Conservation (phyloP, 2,888 invertebrate genomes). For the Beris chalybata region DNA sequence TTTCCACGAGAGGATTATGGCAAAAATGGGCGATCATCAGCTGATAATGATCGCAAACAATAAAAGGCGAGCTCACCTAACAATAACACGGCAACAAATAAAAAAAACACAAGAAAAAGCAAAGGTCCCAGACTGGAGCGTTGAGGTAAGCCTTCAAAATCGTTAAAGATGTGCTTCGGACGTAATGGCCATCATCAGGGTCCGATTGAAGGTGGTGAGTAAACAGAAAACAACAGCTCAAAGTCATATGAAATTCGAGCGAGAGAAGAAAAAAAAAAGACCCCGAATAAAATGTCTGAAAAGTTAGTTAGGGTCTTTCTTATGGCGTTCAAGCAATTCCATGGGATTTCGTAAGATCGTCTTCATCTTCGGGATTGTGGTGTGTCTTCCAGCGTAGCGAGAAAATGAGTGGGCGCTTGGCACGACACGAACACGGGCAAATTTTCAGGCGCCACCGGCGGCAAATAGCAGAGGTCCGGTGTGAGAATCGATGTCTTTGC, state of each 20-base stretch:
- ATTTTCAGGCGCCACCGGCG: conserved; percentile 29
- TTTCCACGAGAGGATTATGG: conserved; percentile 23
- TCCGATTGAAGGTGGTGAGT: conserved; percentile 27
- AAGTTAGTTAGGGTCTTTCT: too few species aligned
- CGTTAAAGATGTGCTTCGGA: conserved; percentile 13
- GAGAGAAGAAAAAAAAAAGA: not conserved
- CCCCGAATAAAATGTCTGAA: not conserved
- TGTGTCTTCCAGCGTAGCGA: conserved; percentile 1
- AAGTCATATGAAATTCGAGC: not conserved
- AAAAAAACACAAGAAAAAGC: conserved; percentile 4
- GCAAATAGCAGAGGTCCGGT: conserved; percentile 8
- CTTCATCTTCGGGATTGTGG: too few species aligned
- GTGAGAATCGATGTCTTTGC: conserved; percentile 24
- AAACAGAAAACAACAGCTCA: conserved; percentile 22
- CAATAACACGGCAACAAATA: conserved; percentile 5
- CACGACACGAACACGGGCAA: conserved; percentile 24
- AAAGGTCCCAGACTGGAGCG: conserved; percentile 12
- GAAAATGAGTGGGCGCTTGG: conserved; percentile 28
- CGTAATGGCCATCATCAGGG: conserved; percentile 21
- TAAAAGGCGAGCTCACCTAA: conserved; percentile 12
- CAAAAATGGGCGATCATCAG: conserved; percentile 32
- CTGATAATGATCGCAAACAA: conserved; percentile 31
- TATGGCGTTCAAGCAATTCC: not conserved
- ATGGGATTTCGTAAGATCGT: conserved; percentile 8
- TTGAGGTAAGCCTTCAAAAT: conserved; percentile 24